These are phyloP conservation scores for Agrenia bidenticulata DNA, from an alignment of 2,888 invertebrate species.

Conservation along the genomic window DNA sequence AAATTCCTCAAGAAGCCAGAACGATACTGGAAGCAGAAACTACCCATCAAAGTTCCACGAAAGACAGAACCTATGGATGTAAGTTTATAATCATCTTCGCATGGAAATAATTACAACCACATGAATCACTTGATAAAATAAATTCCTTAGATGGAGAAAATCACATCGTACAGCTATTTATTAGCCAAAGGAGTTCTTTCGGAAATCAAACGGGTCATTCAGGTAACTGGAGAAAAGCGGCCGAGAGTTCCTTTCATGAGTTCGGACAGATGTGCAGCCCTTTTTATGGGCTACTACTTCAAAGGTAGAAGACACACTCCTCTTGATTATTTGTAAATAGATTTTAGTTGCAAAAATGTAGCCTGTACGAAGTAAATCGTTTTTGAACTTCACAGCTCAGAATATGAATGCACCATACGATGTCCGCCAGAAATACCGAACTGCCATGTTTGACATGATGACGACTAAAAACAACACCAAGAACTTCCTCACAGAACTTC, in stretches of 20 bases:
- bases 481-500: constrained; percentile 32
- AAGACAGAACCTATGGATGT: constrained; percentile 35
- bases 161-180: constrained; percentile 36
- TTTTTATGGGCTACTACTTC: constrained; percentile 45
- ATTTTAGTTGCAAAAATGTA: not conserved
- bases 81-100: not conserved
- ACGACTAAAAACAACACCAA: constrained; percentile 23
- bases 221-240: constrained; percentile 33
- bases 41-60: constrained; percentile 36
- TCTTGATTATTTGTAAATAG: not conserved
- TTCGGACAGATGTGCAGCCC: constrained; percentile 29
- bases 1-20: constrained; percentile 41
- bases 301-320: constrained; percentile 30
- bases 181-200: constrained; percentile 33
- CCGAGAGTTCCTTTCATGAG: constrained; percentile 42
- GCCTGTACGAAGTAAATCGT: not conserved
- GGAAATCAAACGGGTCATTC: constrained; percentile 27
- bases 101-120: not conserved
- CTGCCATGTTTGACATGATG: constrained; percentile 45
- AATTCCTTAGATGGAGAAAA: constrained; percentile 32
- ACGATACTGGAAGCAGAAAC: constrained; percentile 24
- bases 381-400: constrained; percentile 24
- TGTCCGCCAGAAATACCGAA: constrained; percentile 39
- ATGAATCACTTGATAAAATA: constrained; percentile 9
- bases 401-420: constrained; percentile 38